A percentile compares a stretch with the other conserved stretches of the same genome.
phyloP scores from a whole-genome alignment of 2,888 invertebrate species.

The Scaeva pyrastri region DNA sequence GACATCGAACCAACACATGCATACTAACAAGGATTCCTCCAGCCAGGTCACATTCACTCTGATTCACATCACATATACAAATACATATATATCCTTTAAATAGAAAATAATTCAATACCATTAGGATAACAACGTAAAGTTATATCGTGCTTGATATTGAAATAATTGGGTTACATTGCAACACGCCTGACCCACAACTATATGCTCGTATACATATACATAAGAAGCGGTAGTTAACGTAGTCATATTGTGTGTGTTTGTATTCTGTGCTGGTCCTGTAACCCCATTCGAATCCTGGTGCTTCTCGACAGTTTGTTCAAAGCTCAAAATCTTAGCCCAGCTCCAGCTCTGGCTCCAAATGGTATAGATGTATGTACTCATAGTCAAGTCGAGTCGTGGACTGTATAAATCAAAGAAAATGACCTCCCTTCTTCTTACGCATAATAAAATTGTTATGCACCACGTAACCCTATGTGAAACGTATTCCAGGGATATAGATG shows the following conservation, averaged over 20 bases:
- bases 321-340: not conserved
- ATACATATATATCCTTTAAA: slow-evolving; percentile 43
- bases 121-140: slow-evolving; percentile 59
- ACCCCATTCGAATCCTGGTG: not conserved
- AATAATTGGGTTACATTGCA: slow-evolving; percentile 70
- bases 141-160: slow-evolving; percentile 66
- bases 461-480: slow-evolving; percentile 49
- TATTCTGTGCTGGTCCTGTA: not conserved
- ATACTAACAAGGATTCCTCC: not conserved
- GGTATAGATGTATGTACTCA: no score
- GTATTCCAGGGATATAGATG: slow-evolving; percentile 41
- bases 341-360: no score
- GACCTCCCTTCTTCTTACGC: slow-evolving; percentile 69
- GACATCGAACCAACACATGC: slow-evolving; percentile 27
- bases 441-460: slow-evolving; percentile 71
- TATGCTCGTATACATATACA: not conserved
- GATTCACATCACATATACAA: slow-evolving; percentile 7
- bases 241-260: not conserved
- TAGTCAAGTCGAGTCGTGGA: slow-evolving; percentile 20
- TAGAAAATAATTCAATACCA: slow-evolving; percentile 65
- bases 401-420: slow-evolving; percentile 70
- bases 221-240: not conserved
- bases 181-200: slow-evolving; percentile 52
- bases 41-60: not conserved
- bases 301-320: not conserved